A percentile compares a stretch with the other conserved stretches of the same genome.
Evolutionary conservation across 2,113 vertebrate genomes (phyloP).

Genomic region (Emydocephalus ijimae): DNA sequence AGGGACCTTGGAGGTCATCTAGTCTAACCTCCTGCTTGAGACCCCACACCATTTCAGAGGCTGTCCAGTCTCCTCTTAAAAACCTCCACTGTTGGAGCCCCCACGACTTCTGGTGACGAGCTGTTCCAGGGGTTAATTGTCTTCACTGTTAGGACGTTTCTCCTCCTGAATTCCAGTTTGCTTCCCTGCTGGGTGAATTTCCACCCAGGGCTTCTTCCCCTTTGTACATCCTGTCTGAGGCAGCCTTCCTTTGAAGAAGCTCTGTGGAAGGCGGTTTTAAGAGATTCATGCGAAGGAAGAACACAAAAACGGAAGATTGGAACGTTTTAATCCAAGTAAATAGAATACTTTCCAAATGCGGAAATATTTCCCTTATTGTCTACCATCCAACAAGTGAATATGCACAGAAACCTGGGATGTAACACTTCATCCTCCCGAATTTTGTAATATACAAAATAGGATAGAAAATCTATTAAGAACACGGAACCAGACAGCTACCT

Average conservation of each 20-base stretch:
- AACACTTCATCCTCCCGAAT: conserved; percentile 50
- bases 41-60: too few relatives aligned
- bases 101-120: too few relatives aligned
- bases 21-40: too few relatives aligned
- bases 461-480: conserved; percentile 33
- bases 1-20: too few relatives aligned
- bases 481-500: background rate
- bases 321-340: conserved; percentile 68
- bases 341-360: conserved; percentile 69
- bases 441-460: conserved; percentile 42
- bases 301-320: conserved; percentile 31
- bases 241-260: background rate
- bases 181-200: too few relatives aligned
- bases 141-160: too few relatives aligned
- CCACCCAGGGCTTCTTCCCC: too few relatives aligned
- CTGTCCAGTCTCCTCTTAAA: too few relatives aligned
- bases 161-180: too few relatives aligned
- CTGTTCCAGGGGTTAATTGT: too few relatives aligned
- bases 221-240: too few relatives aligned
- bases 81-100: too few relatives aligned
- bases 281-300: conserved; percentile 9
- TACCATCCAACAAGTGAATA: conserved; percentile 69
- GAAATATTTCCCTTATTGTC: conserved; percentile 70
- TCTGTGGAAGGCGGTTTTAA: background rate
- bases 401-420: conserved; percentile 61